Base-by-base conservation (phyloP, 2,113 vertebrate species). In the Microtus richardsoni region DNA sequence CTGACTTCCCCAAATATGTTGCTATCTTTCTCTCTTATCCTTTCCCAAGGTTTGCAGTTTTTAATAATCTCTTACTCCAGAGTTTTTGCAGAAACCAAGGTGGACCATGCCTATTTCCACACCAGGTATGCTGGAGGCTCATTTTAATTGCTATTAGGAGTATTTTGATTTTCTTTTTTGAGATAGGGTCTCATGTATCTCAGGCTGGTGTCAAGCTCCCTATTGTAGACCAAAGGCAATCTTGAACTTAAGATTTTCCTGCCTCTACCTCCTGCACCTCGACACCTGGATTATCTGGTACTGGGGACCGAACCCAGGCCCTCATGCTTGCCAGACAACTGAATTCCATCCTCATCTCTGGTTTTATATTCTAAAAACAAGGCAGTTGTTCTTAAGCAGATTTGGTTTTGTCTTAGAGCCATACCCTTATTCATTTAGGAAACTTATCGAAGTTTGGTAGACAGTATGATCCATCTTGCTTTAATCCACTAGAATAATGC, bases 331-430 rank as follows among this genome's bases (percentile, higher is more conserved):
- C 7, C 60, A 36, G 26, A 30, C 3, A 86, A 36, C 5, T 7
- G 10, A 36, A 36, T 49, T 17, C 41, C 30, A 70, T 36, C 28
- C 3, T 33, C 10, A 52, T 24, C 19, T 17, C 33, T 26, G 33
- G 19, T 52, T 87, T 4, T 36, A 30, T 91, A 74, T 89, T 93
- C 91, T 70, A 73, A 68, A 93, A 88, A 24, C 9, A 93, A 96
- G 36, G n/a, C 36, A 66, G 28, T 17, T 30, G 54, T 93, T 73
- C 68, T 88, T 89, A 90, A 86, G 22, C 14, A 90, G 13, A 0
- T 39, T 26, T 66, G 75, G 1, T 39, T 71, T 92, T 88, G 85
- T 82, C 89, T 87, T 58, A 64, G 77, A 94, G 70, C 70, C 33
- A 41, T 2, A 33, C 54, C 44, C 52, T 85, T 80, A 82, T 75